These are phyloP conservation scores for Saccostrea glomerata DNA, from an alignment of 1,140 invertebrate genomes.

Conservation along the genomic window DNA sequence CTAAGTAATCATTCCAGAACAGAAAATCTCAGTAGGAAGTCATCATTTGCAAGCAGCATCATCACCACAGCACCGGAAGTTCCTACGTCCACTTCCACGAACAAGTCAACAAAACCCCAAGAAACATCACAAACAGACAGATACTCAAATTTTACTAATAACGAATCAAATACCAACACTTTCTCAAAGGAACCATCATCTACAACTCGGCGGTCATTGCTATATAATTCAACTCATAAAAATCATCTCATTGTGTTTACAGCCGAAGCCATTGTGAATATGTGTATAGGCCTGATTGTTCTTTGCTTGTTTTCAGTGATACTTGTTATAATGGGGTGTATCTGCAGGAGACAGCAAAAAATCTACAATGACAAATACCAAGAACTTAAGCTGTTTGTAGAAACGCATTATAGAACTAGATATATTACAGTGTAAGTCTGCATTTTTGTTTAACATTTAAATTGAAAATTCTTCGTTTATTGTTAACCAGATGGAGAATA, in stretches of 20 bases:
- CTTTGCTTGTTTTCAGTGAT: not conserved
- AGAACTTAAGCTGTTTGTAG: constrained; percentile 33
- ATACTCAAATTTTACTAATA: not conserved
- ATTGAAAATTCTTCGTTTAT: no score
- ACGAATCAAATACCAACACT: not conserved
- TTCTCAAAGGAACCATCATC: not conserved
- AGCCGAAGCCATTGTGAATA: not conserved
- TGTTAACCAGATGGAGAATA: no score
- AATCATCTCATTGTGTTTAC: not conserved
- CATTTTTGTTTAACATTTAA: not conserved
- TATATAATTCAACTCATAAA: not conserved
- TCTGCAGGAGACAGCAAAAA: constrained; percentile 20
- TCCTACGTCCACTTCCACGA: not conserved
- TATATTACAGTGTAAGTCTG: not conserved
- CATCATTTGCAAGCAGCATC: not conserved
- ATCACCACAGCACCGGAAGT: not conserved
- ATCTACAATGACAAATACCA: constrained; percentile 29
- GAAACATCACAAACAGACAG: not conserved
- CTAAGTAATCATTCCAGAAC: not conserved
- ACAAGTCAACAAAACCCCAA: not conserved
- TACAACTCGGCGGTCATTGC: not conserved
- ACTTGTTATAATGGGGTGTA: not conserved
- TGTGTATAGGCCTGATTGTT: constrained; percentile 25
- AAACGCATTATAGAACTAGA: constrained; percentile 13
- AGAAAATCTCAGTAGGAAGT: not conserved